Base-by-base conservation (phyloP, 1,140 invertebrate species). In the Augochlora pura region DNA sequence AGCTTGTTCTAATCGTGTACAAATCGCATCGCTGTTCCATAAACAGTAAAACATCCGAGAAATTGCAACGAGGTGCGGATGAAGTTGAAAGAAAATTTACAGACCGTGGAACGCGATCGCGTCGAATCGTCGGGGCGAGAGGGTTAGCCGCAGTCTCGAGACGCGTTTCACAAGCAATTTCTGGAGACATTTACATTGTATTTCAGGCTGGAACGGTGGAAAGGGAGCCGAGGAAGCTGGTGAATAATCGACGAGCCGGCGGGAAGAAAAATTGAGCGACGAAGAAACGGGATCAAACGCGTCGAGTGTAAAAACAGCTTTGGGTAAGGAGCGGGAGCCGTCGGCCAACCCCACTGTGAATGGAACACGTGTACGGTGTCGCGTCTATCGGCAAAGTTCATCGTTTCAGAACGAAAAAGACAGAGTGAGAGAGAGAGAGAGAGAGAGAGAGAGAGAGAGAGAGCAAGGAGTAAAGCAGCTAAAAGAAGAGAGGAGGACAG, bases 301-400 rank as follows among this genome's bases (percentile, higher is more conserved):
- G 21, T 63, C 38, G 52, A 39, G 49, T 8, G 42, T 65, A 67
- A 69, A 67, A 77, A 74, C 68, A 70, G 32, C 18, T 70, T 77
- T 70, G 49, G 27, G 32, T 73, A 63, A 74, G 57, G 60, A 67
- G 46, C 52, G 46, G 42, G 54, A 16, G 32, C 46, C 32, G 21
- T 16, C 63, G 23, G 60, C 52, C 65, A 42, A n/a, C 67, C 62
- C 81, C 27, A 25, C 46, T 84, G 66, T 75, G 81, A 87, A 86
- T 81, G 81, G 75, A 83, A 86, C 85, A 86, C 84, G 82, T 84
- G 84, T 87, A 86, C 75, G 78, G 63, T 86, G 84, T 86, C 85
- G 64, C 84, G 72, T 86, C 84, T 87, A 87, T 87, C 84, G 73
- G 62, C 63, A 87, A 86, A 87, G 85, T 87, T 87, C 85, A 87